Evolutionary conservation across 1,140 invertebrate species (phyloP).

Genomic region (Helicoverpa zea): DNA sequence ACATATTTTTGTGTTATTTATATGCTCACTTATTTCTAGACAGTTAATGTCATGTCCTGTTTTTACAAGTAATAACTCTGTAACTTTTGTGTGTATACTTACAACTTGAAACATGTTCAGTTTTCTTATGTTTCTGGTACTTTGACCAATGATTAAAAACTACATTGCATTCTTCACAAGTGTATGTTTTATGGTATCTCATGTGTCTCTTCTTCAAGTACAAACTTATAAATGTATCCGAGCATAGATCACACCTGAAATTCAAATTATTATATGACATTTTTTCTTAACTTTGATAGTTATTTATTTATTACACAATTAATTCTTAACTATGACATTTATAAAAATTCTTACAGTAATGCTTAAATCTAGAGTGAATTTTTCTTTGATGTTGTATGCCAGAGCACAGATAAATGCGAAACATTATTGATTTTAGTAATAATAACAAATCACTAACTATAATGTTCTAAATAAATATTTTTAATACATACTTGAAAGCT

Average conservation of each 20-base stretch:
- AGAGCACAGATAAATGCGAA: background rate
- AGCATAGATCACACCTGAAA: constrained; percentile 83
- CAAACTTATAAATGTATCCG: constrained; percentile 74
- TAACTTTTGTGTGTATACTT: constrained; percentile 22
- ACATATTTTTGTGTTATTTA: too few species aligned
- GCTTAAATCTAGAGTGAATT: too few species aligned
- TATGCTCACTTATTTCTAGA: too few species aligned
- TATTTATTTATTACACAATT: too few species aligned
- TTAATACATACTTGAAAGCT: constrained; percentile 76
- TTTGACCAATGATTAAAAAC: constrained; percentile 79
- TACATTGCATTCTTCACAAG: constrained; percentile 75
- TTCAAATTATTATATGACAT: background rate
- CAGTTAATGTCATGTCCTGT: too few species aligned
- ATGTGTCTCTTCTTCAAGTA: constrained; percentile 82
- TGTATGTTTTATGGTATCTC: constrained; percentile 81
- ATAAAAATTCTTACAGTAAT: too few species aligned
- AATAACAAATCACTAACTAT: too few species aligned
- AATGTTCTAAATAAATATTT: background rate
- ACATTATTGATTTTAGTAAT: too few species aligned
- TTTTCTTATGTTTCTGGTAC: constrained; percentile 79
- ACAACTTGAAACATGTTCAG: constrained; percentile 69
- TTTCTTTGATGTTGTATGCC: too few species aligned
- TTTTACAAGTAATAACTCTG: too few species aligned
- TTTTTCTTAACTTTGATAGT: background rate
- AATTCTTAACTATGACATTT: too few species aligned